A percentile compares a stretch with the other conserved stretches of the same genome.
Conservation (phyloP, 2,888 invertebrate genomes). For the Mesorhabditis sp. region DNA sequence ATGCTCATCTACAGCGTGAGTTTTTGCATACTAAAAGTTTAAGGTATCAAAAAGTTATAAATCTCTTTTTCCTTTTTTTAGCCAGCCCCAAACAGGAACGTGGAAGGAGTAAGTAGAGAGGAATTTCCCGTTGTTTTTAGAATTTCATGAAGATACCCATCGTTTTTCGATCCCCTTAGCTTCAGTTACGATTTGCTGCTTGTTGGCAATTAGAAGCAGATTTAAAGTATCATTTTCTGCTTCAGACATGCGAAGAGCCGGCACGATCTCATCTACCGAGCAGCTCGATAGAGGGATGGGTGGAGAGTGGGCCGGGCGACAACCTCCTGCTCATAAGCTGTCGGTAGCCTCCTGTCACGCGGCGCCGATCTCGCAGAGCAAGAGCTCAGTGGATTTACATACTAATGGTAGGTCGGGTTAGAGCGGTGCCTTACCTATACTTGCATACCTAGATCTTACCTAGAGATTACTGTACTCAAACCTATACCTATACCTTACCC, state of each 20-base stretch:
- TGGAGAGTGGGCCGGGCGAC: conserved; percentile 18
- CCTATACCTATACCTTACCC: too few species aligned
- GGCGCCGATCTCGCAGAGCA: conserved; percentile 30
- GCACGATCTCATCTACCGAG: conserved; percentile 42
- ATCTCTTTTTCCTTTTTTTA: not conserved
- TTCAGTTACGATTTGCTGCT: too few species aligned
- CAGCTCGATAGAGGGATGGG: conserved; percentile 38
- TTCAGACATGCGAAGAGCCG: conserved; percentile 38
- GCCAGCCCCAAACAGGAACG: conserved; percentile 3
- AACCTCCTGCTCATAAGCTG: conserved; percentile 29
- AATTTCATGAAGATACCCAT: too few species aligned
- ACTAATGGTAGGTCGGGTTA: not conserved
- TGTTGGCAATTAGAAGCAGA: too few species aligned
- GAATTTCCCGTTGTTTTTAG: too few species aligned
- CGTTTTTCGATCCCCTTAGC: too few species aligned
- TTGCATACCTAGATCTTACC: too few species aligned
- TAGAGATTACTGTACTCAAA: too few species aligned
- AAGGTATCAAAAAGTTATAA: not conserved
- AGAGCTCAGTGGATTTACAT: conserved; percentile 39
- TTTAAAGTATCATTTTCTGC: not conserved
- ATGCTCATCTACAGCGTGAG: conserved; percentile 39
- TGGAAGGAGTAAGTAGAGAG: too few species aligned
- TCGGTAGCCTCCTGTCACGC: conserved; percentile 35
- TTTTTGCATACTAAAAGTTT: conserved; percentile 9
- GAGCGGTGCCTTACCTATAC: too few species aligned